A percentile compares a stretch with the other conserved stretches of the same genome.
Conservation (phyloP, 2,888 invertebrate genomes). For the Anodontia alba region DNA sequence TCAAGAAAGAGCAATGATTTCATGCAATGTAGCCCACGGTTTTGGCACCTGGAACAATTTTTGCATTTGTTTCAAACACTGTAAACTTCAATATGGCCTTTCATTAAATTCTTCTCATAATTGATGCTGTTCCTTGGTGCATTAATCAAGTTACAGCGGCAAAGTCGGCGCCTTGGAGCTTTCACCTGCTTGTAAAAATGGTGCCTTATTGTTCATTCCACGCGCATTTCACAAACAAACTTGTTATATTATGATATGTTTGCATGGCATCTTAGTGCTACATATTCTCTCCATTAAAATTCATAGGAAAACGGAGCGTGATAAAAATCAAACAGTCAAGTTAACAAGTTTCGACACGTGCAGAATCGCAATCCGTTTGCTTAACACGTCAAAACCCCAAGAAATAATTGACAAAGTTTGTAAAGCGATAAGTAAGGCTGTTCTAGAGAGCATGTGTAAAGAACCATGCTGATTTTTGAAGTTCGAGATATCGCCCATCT, state of each 20-base stretch:
- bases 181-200: conserved; percentile 76
- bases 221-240: conserved; percentile 68
- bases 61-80: conserved; percentile 60
- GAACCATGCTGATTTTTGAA: conserved; percentile 14
- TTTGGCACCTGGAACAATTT: conserved; percentile 59
- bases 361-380: background rate
- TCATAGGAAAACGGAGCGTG: conserved; percentile 62
- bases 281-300: conserved; percentile 68
- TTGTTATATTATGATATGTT: conserved; percentile 72
- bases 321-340: conserved; percentile 49
- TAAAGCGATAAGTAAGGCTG: conserved; percentile 60
- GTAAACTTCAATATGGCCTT: conserved; percentile 62
- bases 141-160: conserved; percentile 75
- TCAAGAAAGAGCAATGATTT: conserved; percentile 16
- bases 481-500: conserved; percentile 11
- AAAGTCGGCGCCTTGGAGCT: conserved; percentile 59
- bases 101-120: conserved; percentile 81
- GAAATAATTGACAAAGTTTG: conserved; percentile 42
- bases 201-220: conserved; percentile 69
- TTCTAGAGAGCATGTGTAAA: conserved; percentile 18
- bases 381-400: conserved; percentile 1
- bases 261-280: conserved; percentile 64
- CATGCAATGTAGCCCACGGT: background rate
- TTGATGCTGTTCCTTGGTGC: conserved; percentile 73
- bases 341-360: conserved; percentile 15